Conservation (phyloP, 2,888 invertebrate species). For the Sipha maydis region DNA sequence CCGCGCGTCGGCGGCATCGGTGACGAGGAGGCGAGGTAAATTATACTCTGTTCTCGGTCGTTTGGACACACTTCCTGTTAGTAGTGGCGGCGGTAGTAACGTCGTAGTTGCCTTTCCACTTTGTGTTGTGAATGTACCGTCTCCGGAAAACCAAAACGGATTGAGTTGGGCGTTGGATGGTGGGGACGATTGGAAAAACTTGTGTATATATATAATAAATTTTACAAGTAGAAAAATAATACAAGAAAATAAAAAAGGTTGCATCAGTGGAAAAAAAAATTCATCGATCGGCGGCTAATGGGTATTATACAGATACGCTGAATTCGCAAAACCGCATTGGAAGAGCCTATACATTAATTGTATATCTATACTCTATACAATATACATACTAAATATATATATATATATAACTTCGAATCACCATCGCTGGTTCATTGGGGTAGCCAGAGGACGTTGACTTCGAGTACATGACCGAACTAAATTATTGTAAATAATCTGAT, state of each 20-base stretch:
- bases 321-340: conserved; percentile 31
- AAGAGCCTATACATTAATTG: background rate
- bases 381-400: background rate
- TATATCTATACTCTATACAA: no score
- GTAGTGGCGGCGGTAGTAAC: background rate
- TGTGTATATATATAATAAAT: background rate
- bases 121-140: background rate
- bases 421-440: background rate
- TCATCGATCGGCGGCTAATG: conserved; percentile 21
- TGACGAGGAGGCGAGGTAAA: conserved; percentile 20
- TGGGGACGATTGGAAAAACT: background rate
- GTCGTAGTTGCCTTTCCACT: conserved; percentile 3
- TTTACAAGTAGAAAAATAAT: conserved; percentile 1
- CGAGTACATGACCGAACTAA: conserved; percentile 12
- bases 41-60: conserved; percentile 50
- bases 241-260: conserved; percentile 36
- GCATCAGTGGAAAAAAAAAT: conserved; percentile 10
- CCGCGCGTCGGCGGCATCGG: conserved; percentile 1
- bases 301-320: conserved; percentile 3
- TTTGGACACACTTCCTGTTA: conserved; percentile 62
- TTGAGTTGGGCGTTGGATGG: background rate
- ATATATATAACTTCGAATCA: background rate
- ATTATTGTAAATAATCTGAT: conserved; percentile 27
- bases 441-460: conserved; percentile 41
- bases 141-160: conserved; percentile 32